Conservation (phyloP, 2,797 vertebrate species). For the Microctenopoma stevenorrisi region DNA sequence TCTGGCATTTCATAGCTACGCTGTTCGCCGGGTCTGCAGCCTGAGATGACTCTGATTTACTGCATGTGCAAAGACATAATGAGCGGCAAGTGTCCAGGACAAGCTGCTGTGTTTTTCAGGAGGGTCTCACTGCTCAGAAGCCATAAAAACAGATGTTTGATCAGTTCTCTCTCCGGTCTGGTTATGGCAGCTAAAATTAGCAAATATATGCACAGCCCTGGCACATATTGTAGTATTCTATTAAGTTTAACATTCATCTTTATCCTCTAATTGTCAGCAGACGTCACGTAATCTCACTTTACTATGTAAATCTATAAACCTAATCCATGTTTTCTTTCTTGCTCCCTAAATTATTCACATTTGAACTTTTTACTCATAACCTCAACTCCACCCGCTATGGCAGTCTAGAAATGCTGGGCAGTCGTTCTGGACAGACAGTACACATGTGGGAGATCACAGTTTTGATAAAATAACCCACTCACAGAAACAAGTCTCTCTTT, state of each 20-base stretch:
- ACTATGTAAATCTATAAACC: not conserved
- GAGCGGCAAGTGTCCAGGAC: constrained; percentile 1
- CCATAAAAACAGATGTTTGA: not conserved
- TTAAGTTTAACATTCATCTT: too few species aligned
- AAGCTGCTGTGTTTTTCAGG: not conserved
- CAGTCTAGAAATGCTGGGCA: too few species aligned
- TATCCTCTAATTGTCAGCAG: too few species aligned
- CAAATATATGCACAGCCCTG: not conserved
- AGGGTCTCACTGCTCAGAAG: not conserved
- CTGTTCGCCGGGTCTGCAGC: constrained; percentile 21
- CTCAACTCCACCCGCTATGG: too few species aligned
- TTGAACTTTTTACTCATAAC: too few species aligned
- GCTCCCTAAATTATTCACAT: too few species aligned
- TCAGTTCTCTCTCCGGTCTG: not conserved
- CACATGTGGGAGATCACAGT: too few species aligned
- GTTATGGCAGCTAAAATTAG: not conserved
- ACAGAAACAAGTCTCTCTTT: too few species aligned
- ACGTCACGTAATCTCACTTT: not conserved
- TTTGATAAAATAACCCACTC: too few species aligned
- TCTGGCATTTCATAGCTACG: constrained; percentile 42
- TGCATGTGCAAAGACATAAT: not conserved
- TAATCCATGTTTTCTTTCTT: too few species aligned
- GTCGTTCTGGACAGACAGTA: too few species aligned
- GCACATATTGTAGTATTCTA: not conserved
- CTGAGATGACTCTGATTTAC: constrained; percentile 54